Evolutionary conservation across 2,113 vertebrate genomes (phyloP), one percentile per base, ranked within the genome.

Genomic region (Hepsetus odoe): DNA sequence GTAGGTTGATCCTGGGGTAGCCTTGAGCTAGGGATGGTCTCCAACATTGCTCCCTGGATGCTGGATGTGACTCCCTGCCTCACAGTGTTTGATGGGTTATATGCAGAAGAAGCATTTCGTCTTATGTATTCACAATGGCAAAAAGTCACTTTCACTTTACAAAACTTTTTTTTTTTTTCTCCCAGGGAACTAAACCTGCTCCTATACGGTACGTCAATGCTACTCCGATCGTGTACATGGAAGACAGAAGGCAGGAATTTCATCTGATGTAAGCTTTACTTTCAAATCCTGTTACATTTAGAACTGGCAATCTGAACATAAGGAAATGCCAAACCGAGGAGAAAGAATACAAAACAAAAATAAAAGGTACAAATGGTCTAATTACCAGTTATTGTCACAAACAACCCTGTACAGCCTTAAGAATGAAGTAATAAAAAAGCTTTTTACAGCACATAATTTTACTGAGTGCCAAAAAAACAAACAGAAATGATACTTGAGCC

Each of bases 241-340:
- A 84, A 72, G 82, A 86, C 73, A 83, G 82, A 64, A 85, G 26
- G 12, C 51, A 81, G 32, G 5, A 22, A 58, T 4, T 38, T 88
- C 87, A 93, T 97, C 88, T 95, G 93, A 96, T 96, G 95, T 98
- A 97, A 96, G 97, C 95, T 96, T 96, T 97, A 97, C 95, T 98
- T 98, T 96, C 96, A 97, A 98, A 97, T 94, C 96, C 95, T 94
- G 96, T 96, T 99, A 99, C 96, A 99, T 96, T 98, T 96, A 96
- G 94, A 97, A 96, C 96, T 95, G 96, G 96, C 96, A 97, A 97
- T 95, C 95, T 92, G 86, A 97, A 97, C 94, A 89, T 93, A 98
- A 97, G 95, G 96, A 89, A 92, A 92, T 90, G 90, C 88, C 90
- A 88, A 90, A 93, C 81, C 81, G 90, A 90, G 56, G 55, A 79